Evolutionary conservation across 2,797 vertebrate genomes (phyloP).

Genomic region (Taenioides sp.): DNA sequence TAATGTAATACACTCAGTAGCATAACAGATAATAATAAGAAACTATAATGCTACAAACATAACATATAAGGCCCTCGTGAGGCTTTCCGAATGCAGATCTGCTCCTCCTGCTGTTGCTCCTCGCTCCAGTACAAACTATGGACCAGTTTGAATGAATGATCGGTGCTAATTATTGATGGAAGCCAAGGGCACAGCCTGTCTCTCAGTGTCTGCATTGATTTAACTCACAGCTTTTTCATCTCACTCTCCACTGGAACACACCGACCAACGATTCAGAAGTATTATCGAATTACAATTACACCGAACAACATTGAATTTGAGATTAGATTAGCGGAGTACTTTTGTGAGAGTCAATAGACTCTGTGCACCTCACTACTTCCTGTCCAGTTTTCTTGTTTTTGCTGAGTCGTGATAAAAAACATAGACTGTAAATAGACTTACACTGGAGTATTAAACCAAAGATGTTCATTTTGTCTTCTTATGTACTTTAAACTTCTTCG

Average conservation of each 20-base stretch:
- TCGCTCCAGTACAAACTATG: not conserved
- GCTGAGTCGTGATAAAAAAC: no score
- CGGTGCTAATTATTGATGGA: conserved; percentile 65
- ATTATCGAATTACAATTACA: conserved; percentile 38
- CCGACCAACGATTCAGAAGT: conserved; percentile 71
- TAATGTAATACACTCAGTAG: no score
- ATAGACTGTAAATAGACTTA: no score
- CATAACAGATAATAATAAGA: no score
- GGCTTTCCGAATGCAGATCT: no score
- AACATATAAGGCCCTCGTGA: no score
- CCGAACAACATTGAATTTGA: not conserved
- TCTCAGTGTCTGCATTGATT: conserved; percentile 72
- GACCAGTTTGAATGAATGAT: conserved; percentile 44
- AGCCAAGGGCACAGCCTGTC: conserved; percentile 52
- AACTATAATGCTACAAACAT: no score
- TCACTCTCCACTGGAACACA: conserved; percentile 63
- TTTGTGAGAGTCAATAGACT: not conserved
- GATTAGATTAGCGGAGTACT: not conserved
- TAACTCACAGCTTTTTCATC: conserved; percentile 72
- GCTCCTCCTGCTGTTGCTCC: not conserved
- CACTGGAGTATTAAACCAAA: no score
- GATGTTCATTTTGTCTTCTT: no score
- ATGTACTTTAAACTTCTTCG: no score
- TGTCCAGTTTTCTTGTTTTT: no score
- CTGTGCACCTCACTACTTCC: no score